These are phyloP conservation scores for Spheniscus mendiculus DNA, from an alignment of 2,113 vertebrate genomes.

Conservation along the genomic window DNA sequence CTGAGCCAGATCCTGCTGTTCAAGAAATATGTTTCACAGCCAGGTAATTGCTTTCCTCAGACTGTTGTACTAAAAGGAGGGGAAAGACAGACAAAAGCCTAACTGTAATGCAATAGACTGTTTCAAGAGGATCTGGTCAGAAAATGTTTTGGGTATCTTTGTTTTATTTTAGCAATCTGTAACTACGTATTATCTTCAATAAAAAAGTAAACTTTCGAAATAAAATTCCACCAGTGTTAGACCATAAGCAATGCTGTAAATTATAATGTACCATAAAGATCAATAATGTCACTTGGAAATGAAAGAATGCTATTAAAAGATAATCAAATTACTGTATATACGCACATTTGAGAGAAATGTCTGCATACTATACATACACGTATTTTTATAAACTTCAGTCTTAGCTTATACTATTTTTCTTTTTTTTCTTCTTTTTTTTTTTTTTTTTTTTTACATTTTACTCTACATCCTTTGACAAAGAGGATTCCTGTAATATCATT, in stretches of 20 bases:
- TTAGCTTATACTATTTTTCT: neutral
- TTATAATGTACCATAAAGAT: neutral
- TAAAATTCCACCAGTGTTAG: neutral
- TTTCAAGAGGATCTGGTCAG: neutral
- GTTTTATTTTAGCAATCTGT: neutral
- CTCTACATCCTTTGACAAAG: neutral
- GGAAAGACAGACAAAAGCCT: neutral
- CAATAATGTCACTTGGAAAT: neutral
- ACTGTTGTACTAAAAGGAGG: neutral
- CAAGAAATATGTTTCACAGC: conserved; percentile 60
- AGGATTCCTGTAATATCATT: neutral
- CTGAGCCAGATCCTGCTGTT: conserved; percentile 58
- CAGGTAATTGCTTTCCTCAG: conserved; percentile 24
- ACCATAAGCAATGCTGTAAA: neutral
- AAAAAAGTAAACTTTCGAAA: neutral
- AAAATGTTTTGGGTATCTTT: neutral
- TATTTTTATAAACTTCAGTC: neutral
- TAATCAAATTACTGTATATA: neutral
- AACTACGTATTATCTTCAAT: neutral
- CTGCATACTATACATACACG: neutral
- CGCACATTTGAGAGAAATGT: neutral
- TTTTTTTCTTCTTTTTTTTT: no score
- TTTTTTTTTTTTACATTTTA: neutral
- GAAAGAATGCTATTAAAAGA: neutral
- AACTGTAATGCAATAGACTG: neutral